A percentile compares a stretch with the other conserved stretches of the same genome.
These are phyloP conservation scores for Xylocampa areola DNA, from an alignment of 2,888 invertebrate species.

Conservation along the genomic window DNA sequence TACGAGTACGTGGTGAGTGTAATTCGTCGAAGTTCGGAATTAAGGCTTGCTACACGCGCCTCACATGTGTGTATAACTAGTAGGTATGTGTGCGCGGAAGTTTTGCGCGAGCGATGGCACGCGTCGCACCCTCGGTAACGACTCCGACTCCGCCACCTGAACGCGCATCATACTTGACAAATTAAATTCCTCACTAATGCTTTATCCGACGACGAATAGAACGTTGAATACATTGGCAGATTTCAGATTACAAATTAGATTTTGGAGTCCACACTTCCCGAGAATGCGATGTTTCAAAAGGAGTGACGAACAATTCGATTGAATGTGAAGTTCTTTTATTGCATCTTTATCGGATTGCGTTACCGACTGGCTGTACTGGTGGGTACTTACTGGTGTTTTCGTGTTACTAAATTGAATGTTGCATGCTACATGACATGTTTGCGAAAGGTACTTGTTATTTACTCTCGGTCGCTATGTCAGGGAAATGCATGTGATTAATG, in stretches of 20 bases:
- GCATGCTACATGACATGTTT: conserved; percentile 47
- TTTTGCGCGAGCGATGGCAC: conserved; percentile 66
- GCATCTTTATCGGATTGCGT: conserved; percentile 66
- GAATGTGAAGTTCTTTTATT: conserved; percentile 76
- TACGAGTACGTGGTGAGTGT: conserved; percentile 24
- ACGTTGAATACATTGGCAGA: conserved; percentile 56
- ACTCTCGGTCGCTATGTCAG: conserved; percentile 39
- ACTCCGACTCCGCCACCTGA: conserved; percentile 63
- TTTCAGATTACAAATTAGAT: conserved; percentile 77
- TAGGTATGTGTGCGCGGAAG: conserved; percentile 57
- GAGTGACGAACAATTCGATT: conserved; percentile 79
- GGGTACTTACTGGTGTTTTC: conserved; percentile 52
- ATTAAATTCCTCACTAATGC: conserved; percentile 75
- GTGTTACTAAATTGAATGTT: conserved; percentile 53
- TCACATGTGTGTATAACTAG: conserved; percentile 44
- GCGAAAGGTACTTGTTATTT: conserved; percentile 42
- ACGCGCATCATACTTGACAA: conserved; percentile 72
- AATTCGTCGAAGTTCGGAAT: conserved; percentile 35
- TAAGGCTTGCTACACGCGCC: conserved; percentile 30
- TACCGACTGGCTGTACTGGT: conserved; percentile 60
- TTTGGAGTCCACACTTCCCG: conserved; percentile 75
- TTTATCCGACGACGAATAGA: conserved; percentile 64
- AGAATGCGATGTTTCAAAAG: conserved; percentile 73
- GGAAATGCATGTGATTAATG: conserved; percentile 44
- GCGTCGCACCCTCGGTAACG: conserved; percentile 68